Percentiles rank a stretch among this genome's conserved stretches.
These are phyloP conservation scores for Nycteola revayana DNA, from an alignment of 2,888 invertebrate species.

Conservation along the genomic window DNA sequence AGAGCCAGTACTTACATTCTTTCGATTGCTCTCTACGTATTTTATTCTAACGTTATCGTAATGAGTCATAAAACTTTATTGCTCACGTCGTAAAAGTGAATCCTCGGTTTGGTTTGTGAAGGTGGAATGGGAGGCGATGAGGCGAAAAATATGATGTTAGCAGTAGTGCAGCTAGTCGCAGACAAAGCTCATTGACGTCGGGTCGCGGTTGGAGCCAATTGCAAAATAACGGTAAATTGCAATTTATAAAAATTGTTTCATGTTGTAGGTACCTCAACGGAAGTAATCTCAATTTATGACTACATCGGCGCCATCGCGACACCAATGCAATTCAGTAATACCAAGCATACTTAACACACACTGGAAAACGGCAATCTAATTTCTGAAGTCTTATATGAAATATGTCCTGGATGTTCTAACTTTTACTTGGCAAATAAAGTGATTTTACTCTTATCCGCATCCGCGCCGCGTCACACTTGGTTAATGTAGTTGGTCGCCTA, in stretches of 20 bases:
- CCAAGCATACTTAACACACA: too few species aligned
- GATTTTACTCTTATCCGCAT: conserved; percentile 1
- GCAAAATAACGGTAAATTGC: conserved; percentile 21
- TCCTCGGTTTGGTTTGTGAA: conserved; percentile 48
- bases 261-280: conserved; percentile 9
- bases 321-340: too few species aligned
- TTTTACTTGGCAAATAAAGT: conserved; percentile 7
- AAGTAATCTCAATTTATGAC: conserved; percentile 25
- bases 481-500: conserved; percentile 16
- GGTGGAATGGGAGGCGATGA: conserved; percentile 36
- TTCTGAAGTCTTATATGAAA: too few species aligned
- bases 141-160: conserved; percentile 41
- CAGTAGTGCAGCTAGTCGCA: conserved; percentile 26
- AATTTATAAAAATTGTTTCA: conserved; percentile 26
- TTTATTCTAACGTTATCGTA: conserved; percentile 68
- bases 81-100: conserved; percentile 56
- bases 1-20: conserved; percentile 46
- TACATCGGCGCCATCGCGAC: conserved; percentile 14
- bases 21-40: conserved; percentile 56
- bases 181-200: conserved; percentile 29
- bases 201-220: conserved; percentile 22
- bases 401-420: too few species aligned
- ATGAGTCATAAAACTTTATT: conserved; percentile 70
- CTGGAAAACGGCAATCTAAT: too few species aligned
- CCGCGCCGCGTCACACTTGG: background rate